Conservation (phyloP, 1,140 invertebrate species). For the Bombus difficillimus region DNA sequence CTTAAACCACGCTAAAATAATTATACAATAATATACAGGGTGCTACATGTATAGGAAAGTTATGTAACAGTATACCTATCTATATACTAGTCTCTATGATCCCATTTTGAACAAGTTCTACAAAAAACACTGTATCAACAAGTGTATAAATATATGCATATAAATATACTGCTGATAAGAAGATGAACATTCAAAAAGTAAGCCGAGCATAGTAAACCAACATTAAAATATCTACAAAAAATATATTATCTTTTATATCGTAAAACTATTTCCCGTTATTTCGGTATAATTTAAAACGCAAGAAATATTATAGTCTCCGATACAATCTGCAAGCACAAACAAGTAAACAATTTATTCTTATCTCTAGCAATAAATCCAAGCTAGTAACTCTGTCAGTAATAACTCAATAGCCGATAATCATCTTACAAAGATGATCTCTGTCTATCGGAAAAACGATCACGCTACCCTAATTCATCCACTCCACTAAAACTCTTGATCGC, state of each 20-base stretch:
- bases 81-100: neutral
- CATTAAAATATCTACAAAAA: neutral
- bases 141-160: neutral
- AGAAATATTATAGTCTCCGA: neutral
- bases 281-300: neutral
- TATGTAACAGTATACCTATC: neutral
- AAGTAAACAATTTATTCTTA: neutral
- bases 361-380: neutral
- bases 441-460: neutral
- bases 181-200: neutral
- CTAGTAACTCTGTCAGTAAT: neutral
- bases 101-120: neutral
- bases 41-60: neutral
- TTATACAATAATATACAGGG: conserved; percentile 12
- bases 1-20: neutral
- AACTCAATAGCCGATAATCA: neutral
- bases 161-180: neutral
- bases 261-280: neutral
- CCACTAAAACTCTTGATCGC: neutral
- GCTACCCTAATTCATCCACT: neutral
- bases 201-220: neutral
- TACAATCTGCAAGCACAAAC: neutral
- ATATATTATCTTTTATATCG: neutral
- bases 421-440: neutral
- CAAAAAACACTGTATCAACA: neutral